These are phyloP conservation scores for Melanophora roralis DNA, from an alignment of 2,888 invertebrate genomes.

Conservation along the genomic window DNA sequence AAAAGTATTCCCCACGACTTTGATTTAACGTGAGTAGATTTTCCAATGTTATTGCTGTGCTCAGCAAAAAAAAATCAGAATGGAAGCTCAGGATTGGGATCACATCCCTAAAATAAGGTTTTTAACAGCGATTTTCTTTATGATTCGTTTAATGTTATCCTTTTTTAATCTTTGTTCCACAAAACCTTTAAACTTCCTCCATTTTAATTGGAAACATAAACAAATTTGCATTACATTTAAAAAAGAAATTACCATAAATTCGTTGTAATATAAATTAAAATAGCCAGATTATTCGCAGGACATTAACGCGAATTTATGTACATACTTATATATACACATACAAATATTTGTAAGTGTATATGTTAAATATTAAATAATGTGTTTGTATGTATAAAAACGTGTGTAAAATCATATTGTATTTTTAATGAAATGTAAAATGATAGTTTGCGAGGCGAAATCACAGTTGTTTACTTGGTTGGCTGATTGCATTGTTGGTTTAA, in stretches of 20 bases:
- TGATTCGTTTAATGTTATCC: too few relatives aligned
- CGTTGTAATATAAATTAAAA: slow-evolving; percentile 35
- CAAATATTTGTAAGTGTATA: neutral
- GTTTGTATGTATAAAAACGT: too few relatives aligned
- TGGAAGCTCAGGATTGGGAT: too few relatives aligned
- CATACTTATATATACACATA: neutral
- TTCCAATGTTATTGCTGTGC: too few relatives aligned
- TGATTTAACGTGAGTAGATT: too few relatives aligned
- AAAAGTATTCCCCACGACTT: too few relatives aligned
- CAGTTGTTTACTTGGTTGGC: slow-evolving; percentile 20
- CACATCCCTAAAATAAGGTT: too few relatives aligned
- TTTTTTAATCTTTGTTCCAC: too few relatives aligned
- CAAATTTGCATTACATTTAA: slow-evolving; percentile 16
- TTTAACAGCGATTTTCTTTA: too few relatives aligned
- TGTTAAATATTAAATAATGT: neutral
- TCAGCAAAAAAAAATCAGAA: too few relatives aligned
- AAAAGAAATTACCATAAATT: slow-evolving; percentile 15
- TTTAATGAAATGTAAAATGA: slow-evolving; percentile 39
- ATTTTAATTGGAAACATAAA: slow-evolving; percentile 30
- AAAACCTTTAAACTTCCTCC: neutral
- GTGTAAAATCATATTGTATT: slow-evolving; percentile 33
- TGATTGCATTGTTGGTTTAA: slow-evolving; percentile 37
- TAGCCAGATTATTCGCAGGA: neutral
- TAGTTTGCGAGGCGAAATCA: slow-evolving; percentile 11
- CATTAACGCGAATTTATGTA: neutral